These are phyloP conservation scores for Morpho achilles DNA, from an alignment of 2,888 invertebrate genomes.

Conservation along the genomic window DNA sequence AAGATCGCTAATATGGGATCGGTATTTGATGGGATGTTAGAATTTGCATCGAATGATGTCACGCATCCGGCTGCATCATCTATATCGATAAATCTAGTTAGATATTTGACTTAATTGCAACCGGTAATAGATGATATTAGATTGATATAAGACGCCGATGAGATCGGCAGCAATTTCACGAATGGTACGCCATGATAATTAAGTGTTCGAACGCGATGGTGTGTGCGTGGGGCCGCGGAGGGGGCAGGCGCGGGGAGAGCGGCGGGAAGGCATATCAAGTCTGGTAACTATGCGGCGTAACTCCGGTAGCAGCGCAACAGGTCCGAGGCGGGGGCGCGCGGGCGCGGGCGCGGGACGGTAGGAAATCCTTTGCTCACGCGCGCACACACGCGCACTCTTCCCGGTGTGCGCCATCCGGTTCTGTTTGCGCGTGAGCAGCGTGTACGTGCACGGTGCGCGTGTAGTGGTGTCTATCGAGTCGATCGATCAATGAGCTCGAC, in stretches of 20 bases:
- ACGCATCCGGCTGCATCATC: slow-evolving; percentile 64
- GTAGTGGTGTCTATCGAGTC: slow-evolving; percentile 62
- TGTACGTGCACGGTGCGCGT: slow-evolving; percentile 42
- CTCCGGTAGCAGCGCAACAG: slow-evolving; percentile 78
- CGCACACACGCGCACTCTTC: slow-evolving; percentile 45
- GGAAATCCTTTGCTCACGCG: slow-evolving; percentile 72
- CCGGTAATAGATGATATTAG: slow-evolving; percentile 67
- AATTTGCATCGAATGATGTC: slow-evolving; percentile 71
- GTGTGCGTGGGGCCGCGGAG: slow-evolving; percentile 56
- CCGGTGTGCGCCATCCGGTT: slow-evolving; percentile 74
- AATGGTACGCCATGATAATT: slow-evolving; percentile 68
- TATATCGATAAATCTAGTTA: slow-evolving; percentile 54
- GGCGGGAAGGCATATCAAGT: slow-evolving; percentile 69
- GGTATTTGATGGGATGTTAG: slow-evolving; percentile 22
- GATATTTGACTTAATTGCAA: slow-evolving; percentile 59
- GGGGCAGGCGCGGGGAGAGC: slow-evolving; percentile 40
- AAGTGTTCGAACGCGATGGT: slow-evolving; percentile 58
- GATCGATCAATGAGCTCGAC: slow-evolving; percentile 79
- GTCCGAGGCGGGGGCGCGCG: slow-evolving; percentile 62
- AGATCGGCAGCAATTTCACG: slow-evolving; percentile 69
- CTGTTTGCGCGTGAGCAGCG: slow-evolving; percentile 54
- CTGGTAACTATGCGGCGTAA: slow-evolving; percentile 79
- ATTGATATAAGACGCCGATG: slow-evolving; percentile 69
- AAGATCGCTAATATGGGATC: slow-evolving; percentile 34
- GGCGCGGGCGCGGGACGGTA: slow-evolving; percentile 62